These are phyloP conservation scores for Pedionomus torquatus DNA, from an alignment of 2,113 vertebrate genomes.

Conservation along the genomic window DNA sequence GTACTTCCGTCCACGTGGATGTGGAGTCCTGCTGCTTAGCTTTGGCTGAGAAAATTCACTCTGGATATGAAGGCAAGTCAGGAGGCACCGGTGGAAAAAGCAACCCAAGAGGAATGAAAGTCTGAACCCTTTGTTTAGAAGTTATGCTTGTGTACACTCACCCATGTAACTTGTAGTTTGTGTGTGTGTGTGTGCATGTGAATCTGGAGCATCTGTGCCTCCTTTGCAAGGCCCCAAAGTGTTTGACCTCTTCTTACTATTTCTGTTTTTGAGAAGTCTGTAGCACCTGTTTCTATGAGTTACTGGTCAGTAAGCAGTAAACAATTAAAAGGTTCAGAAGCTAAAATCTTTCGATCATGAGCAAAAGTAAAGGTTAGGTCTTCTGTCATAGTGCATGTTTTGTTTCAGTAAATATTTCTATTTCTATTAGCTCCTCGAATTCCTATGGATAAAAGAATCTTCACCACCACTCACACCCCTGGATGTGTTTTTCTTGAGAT, in stretches of 20 bases:
- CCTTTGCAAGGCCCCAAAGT: background rate
- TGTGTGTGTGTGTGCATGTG: fast-evolving
- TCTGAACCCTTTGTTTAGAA: background rate
- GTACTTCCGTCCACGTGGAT: constrained; percentile 47
- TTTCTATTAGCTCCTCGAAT: constrained; percentile 84
- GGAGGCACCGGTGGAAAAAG: background rate
- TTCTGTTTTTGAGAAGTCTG: background rate
- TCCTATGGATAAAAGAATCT: constrained; percentile 89
- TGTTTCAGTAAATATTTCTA: background rate
- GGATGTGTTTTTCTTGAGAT: constrained; percentile 91
- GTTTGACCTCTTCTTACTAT: background rate
- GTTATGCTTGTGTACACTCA: background rate
- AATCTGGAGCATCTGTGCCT: background rate
- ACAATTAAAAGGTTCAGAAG: background rate
- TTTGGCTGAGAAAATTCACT: constrained; percentile 87
- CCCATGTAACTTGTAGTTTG: background rate
- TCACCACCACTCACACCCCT: constrained; percentile 92
- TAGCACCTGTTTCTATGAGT: background rate
- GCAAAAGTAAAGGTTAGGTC: background rate
- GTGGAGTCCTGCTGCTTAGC: constrained; percentile 85
- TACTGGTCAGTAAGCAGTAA: background rate
- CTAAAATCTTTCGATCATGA: background rate
- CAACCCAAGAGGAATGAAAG: background rate
- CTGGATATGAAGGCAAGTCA: constrained; percentile 87
- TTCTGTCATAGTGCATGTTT: background rate